Conservation (phyloP, 2,888 invertebrate genomes). For the Athetis lepigone region DNA sequence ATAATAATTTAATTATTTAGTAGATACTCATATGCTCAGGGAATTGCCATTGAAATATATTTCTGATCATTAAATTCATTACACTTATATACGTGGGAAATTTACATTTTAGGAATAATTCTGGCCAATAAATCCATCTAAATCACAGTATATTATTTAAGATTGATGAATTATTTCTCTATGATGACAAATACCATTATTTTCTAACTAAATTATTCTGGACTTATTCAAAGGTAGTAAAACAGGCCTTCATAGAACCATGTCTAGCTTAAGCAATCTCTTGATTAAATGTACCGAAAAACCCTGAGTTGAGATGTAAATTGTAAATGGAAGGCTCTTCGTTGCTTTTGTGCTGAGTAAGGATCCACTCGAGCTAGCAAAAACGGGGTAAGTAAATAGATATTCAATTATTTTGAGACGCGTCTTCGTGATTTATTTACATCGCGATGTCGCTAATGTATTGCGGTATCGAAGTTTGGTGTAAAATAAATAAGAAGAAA, state of each 20-base stretch:
- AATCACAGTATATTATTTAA: too few relatives aligned
- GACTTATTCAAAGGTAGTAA: not conserved
- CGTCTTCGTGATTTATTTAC: slow-evolving; percentile 41
- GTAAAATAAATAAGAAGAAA: slow-evolving; percentile 31
- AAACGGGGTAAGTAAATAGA: slow-evolving; percentile 50
- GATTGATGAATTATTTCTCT: too few relatives aligned
- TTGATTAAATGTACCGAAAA: slow-evolving; percentile 62
- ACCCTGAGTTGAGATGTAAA: slow-evolving; percentile 54
- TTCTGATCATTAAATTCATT: too few relatives aligned
- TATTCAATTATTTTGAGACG: slow-evolving; percentile 48
- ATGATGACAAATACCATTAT: too few relatives aligned
- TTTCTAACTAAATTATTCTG: not conserved
- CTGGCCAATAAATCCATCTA: too few relatives aligned
- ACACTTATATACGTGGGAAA: too few relatives aligned
- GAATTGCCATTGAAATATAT: too few relatives aligned
- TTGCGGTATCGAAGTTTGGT: slow-evolving; percentile 19
- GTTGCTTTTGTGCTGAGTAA: slow-evolving; percentile 48
- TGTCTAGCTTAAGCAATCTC: slow-evolving; percentile 55
- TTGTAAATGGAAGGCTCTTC: slow-evolving; percentile 40
- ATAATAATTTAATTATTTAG: too few relatives aligned
- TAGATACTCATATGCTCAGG: slow-evolving; percentile 15
- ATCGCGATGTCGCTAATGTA: slow-evolving; percentile 33
- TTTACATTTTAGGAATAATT: too few relatives aligned
- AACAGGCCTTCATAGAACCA: slow-evolving; percentile 27
- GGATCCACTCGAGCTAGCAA: slow-evolving; percentile 19